A percentile compares a stretch with the other conserved stretches of the same genome.
Evolutionary conservation across 2,888 invertebrate species (phyloP).

Genomic region (Papilio protenor): DNA sequence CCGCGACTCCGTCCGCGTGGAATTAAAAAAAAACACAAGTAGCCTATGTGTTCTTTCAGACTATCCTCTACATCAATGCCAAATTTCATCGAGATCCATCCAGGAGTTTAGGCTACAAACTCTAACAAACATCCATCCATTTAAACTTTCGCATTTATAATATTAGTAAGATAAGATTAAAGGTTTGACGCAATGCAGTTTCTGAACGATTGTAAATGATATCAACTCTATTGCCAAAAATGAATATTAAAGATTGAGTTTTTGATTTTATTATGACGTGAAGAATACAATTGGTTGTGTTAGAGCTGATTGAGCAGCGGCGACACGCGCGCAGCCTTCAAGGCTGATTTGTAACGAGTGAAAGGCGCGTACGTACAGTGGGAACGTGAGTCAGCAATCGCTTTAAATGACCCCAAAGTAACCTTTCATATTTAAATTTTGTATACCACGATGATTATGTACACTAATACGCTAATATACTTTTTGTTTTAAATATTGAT

Average conservation of each 20-base stretch:
- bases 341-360: constrained; percentile 76
- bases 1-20: too few species aligned
- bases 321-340: constrained; percentile 66
- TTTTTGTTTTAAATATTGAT: neutral
- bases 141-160: too few species aligned
- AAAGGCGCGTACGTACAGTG: constrained; percentile 70
- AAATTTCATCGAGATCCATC: too few species aligned
- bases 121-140: too few species aligned
- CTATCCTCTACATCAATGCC: too few species aligned
- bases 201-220: too few species aligned
- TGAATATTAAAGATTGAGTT: neutral
- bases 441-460: neutral
- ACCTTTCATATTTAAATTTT: constrained; percentile 24
- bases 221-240: too few species aligned
- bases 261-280: constrained; percentile 47
- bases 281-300: constrained; percentile 63
- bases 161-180: too few species aligned
- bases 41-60: too few species aligned
- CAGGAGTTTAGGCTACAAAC: neutral
- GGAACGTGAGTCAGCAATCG: constrained; percentile 68
- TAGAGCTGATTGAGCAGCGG: constrained; percentile 62
- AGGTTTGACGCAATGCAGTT: too few species aligned
- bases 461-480: neutral
- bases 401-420: constrained; percentile 53
- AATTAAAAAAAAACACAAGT: too few species aligned